These are phyloP conservation scores for Albula glossodonta DNA, from an alignment of 2,113 vertebrate species.

Conservation along the genomic window DNA sequence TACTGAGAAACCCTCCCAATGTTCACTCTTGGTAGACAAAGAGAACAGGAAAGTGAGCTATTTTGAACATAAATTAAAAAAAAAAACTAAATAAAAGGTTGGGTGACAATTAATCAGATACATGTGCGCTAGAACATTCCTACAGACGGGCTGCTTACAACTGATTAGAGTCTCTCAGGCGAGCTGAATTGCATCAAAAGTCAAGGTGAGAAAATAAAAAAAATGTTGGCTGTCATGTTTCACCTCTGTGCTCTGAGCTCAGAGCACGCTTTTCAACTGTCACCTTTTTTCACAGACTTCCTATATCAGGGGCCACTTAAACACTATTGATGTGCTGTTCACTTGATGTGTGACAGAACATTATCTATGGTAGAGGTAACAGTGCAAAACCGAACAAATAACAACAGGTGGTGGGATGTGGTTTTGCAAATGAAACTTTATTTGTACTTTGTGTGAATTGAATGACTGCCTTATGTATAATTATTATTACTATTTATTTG, in stretches of 20 bases:
- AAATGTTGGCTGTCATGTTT: neutral
- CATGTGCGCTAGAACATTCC: too few relatives aligned
- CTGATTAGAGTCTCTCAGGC: too few relatives aligned
- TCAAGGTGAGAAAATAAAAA: neutral
- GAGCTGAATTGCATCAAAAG: neutral
- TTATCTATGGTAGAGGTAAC: neutral
- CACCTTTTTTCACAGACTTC: neutral
- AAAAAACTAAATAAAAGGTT: too few relatives aligned
- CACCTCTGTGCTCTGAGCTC: neutral
- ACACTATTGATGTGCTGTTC: too few relatives aligned
- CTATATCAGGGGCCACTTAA: neutral
- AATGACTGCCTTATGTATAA: conserved; percentile 16
- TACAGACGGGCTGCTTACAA: too few relatives aligned
- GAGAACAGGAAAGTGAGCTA: neutral
- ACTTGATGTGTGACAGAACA: neutral
- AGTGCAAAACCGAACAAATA: neutral
- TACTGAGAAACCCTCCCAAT: too few relatives aligned
- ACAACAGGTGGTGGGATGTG: neutral
- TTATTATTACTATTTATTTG: neutral
- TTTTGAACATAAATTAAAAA: too few relatives aligned
- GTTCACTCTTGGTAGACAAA: too few relatives aligned
- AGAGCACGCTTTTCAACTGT: too few relatives aligned
- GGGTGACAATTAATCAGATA: too few relatives aligned
- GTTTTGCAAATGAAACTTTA: neutral
- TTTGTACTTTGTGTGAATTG: conserved; percentile 15